These are phyloP conservation scores for Megathymus violae DNA, from an alignment of 1,140 invertebrate genomes.

Conservation along the genomic window DNA sequence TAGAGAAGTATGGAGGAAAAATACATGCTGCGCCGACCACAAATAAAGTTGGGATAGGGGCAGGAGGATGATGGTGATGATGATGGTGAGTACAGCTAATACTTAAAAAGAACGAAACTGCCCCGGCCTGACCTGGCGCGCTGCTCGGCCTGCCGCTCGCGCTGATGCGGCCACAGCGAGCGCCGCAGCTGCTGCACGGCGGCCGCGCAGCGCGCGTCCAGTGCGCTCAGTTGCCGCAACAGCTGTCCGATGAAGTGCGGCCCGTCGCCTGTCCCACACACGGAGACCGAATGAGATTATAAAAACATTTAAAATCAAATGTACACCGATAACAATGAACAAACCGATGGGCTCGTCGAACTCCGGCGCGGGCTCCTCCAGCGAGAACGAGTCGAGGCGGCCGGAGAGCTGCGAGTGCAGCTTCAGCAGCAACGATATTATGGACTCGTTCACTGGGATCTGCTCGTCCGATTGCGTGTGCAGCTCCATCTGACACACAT, in stretches of 20 bases:
- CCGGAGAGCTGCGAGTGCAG: constrained; percentile 96
- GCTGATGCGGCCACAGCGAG: constrained; percentile 90
- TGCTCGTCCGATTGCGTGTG: constrained; percentile 77
- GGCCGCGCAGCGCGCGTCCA: constrained; percentile 88
- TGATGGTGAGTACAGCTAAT: too few relatives aligned
- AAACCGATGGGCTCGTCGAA: constrained; percentile 67
- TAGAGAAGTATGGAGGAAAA: too few relatives aligned
- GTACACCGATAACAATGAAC: not conserved
- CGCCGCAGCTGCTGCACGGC: constrained; percentile 88
- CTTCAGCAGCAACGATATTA: constrained; percentile 95
- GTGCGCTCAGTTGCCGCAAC: constrained; percentile 88
- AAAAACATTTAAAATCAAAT: not conserved
- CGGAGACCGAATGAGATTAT: not conserved
- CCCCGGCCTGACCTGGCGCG: constrained; percentile 82
- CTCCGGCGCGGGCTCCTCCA: constrained; percentile 69
- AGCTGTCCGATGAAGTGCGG: constrained; percentile 93
- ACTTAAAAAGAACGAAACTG: too few relatives aligned
- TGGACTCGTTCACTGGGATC: constrained; percentile 93
- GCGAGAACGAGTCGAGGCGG: constrained; percentile 89
- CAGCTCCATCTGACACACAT: constrained; percentile 60
- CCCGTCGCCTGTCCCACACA: constrained; percentile 87
- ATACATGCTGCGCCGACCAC: too few relatives aligned
- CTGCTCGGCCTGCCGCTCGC: constrained; percentile 90
- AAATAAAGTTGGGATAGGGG: too few relatives aligned
- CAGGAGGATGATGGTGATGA: too few relatives aligned